These are phyloP conservation scores for Anguilla anguilla DNA, from an alignment of 2,797 vertebrate genomes.

Conservation along the genomic window DNA sequence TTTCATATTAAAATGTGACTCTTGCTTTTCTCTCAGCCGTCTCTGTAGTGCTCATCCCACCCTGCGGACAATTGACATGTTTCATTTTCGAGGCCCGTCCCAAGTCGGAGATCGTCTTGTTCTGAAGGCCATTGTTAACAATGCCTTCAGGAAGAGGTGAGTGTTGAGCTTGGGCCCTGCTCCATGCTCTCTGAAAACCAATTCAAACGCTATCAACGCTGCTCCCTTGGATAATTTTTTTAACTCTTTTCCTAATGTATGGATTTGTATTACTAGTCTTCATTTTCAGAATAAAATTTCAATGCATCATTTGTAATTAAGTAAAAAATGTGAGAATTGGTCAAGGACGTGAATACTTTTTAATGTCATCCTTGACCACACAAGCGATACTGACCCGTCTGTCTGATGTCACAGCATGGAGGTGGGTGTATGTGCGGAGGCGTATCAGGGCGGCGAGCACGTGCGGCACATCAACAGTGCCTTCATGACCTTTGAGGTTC, in stretches of 20 bases:
- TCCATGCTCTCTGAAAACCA: no score
- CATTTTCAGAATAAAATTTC: no score
- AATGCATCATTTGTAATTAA: no score
- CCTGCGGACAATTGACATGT: slow-evolving; percentile 92
- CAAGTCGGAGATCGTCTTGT: slow-evolving; percentile 92
- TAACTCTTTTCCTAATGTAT: no score
- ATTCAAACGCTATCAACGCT: no score
- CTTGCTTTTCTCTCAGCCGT: slow-evolving; percentile 68
- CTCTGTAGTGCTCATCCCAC: slow-evolving; percentile 88
- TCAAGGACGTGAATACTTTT: no score
- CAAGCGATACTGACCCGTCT: background rate
- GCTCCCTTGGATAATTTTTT: no score
- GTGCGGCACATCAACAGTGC: slow-evolving; percentile 92
- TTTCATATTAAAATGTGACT: no score
- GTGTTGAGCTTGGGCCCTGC: no score
- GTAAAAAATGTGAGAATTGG: no score
- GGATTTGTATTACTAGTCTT: no score
- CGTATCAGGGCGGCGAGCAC: slow-evolving; percentile 83
- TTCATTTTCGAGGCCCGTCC: slow-evolving; percentile 93
- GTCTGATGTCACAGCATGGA: slow-evolving; percentile 82
- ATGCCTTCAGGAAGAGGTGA: slow-evolving; percentile 91
- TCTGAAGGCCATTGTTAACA: slow-evolving; percentile 95
- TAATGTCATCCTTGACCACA: no score
- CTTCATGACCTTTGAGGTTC: slow-evolving; percentile 94
- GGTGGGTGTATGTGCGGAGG: slow-evolving; percentile 93